Conservation (phyloP, 2,888 invertebrate species). For the Scaptodrosophila latifasciaeformis region DNA sequence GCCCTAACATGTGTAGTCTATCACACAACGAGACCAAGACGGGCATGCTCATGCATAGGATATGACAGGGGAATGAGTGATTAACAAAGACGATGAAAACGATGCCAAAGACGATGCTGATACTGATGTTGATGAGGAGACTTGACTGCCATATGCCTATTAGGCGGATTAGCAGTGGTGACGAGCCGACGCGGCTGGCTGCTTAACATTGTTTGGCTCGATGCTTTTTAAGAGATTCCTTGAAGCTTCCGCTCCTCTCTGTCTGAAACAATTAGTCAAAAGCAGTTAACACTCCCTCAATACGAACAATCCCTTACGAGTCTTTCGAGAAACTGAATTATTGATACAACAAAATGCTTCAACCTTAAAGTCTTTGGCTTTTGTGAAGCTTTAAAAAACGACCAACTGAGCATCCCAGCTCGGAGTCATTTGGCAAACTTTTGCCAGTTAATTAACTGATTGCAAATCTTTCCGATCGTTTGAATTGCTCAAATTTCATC, state of each 20-base stretch:
- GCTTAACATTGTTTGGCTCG: no score
- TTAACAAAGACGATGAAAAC: constrained; percentile 31
- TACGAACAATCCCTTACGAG: no score
- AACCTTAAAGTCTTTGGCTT: no score
- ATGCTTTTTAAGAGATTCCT: constrained; percentile 15
- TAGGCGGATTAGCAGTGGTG: constrained; percentile 39
- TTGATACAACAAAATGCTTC: no score
- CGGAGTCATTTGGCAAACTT: no score
- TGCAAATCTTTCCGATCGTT: no score
- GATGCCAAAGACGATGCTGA: constrained; percentile 5
- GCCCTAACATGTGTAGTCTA: constrained; percentile 30
- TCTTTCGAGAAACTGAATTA: no score
- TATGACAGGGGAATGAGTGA: constrained; percentile 43
- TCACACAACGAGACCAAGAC: constrained; percentile 12
- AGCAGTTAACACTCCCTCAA: constrained; percentile 46
- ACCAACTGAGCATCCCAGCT: no score
- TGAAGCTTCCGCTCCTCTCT: constrained; percentile 35
- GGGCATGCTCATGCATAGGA: constrained; percentile 12
- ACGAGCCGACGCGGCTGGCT: no score
- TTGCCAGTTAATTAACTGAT: no score
- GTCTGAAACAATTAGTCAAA: constrained; percentile 49
- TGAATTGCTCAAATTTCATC: no score
- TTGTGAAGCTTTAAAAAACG: no score
- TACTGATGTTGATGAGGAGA: background rate
- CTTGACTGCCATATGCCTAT: constrained; percentile 30